Conservation (phyloP, 2,888 invertebrate genomes). For the Theodoxus fluviatilis region DNA sequence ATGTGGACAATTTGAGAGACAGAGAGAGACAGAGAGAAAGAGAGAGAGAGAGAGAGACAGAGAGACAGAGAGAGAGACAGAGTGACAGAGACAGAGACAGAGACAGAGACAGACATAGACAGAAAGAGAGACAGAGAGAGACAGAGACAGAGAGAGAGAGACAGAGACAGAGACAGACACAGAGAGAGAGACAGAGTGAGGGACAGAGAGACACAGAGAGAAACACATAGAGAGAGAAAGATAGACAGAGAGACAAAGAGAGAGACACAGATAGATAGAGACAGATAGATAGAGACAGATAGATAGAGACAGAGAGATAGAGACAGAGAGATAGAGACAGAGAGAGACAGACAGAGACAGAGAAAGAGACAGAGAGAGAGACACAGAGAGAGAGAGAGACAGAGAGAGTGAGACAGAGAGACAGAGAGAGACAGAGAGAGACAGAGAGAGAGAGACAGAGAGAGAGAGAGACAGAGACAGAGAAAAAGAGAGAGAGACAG, state of each 20-base stretch:
- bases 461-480: constrained; percentile 12
- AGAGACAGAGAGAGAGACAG: neutral
- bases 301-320: no score
- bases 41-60: neutral
- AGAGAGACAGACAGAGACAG: constrained; percentile 1
- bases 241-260: neutral
- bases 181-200: neutral
- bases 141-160: neutral
- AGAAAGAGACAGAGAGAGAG: no score
- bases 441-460: no score
- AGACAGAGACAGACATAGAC: neutral
- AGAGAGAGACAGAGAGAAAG: neutral
- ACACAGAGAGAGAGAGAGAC: neutral
- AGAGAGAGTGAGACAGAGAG: no score
- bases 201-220: neutral
- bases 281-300: no score
- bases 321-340: constrained; percentile 8
- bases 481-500: neutral
- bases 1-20: no score
- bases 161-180: neutral
- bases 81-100: neutral
- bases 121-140: neutral
- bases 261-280: no score
- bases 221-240: neutral
- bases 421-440: no score